Evolutionary conservation across 1,140 invertebrate genomes (phyloP).

Genomic region (Olivierus martensii): DNA sequence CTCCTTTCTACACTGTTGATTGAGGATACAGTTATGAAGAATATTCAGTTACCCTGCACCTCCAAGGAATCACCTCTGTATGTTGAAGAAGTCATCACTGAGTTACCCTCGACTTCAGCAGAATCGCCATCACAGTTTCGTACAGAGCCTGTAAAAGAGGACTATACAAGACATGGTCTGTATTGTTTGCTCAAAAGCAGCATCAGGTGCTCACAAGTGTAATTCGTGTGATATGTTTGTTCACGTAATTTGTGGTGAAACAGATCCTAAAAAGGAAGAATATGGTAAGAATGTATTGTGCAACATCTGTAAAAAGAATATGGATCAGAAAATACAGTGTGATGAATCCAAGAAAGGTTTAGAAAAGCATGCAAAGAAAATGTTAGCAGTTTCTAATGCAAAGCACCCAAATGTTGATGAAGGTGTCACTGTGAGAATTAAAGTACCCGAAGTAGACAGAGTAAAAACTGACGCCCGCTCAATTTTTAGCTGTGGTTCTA

Average conservation of each 20-base stretch:
- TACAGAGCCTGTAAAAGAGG: not conserved
- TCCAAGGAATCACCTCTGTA: slow-evolving; percentile 14
- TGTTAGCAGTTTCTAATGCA: slow-evolving; percentile 10
- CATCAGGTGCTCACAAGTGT: slow-evolving; percentile 14
- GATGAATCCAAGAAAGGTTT: slow-evolving; percentile 9
- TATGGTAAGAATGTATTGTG: slow-evolving; percentile 13
- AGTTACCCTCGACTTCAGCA: slow-evolving; percentile 12
- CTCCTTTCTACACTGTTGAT: slow-evolving; percentile 6
- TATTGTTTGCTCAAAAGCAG: slow-evolving; percentile 14
- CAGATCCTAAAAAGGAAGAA: slow-evolving; percentile 6
- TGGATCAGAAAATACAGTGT: slow-evolving; percentile 10
- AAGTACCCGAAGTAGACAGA: slow-evolving; percentile 7
- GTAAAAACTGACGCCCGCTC: slow-evolving; percentile 4
- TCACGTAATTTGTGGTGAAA: slow-evolving; percentile 11
- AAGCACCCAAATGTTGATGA: slow-evolving; percentile 5
- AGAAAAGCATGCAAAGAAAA: slow-evolving; percentile 5
- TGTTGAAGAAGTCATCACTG: slow-evolving; percentile 12
- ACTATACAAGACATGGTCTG: not conserved
- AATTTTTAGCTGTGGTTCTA: slow-evolving; percentile 9
- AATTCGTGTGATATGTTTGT: slow-evolving; percentile 15
- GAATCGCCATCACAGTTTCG: slow-evolving; percentile 7
- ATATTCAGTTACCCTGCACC: slow-evolving; percentile 9
- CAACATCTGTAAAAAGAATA: slow-evolving; percentile 13
- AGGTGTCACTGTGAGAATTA: slow-evolving; percentile 12
- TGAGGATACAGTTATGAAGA: slow-evolving; percentile 8